Evolutionary conservation across 2,888 invertebrate genomes (phyloP).

Genomic region (Amphimallon solstitiale): DNA sequence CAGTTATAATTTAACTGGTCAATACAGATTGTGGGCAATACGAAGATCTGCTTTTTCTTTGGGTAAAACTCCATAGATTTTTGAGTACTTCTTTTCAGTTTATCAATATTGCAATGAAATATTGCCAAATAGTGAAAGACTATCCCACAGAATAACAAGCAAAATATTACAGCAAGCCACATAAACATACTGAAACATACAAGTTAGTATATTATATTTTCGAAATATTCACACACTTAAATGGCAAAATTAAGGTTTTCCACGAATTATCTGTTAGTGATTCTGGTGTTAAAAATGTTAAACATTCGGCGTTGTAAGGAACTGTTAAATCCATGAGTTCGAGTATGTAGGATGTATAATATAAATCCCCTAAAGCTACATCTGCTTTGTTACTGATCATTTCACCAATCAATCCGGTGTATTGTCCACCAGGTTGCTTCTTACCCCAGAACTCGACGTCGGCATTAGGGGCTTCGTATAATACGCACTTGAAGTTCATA

Average conservation of each 20-base stretch:
- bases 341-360: slow-evolving; percentile 76
- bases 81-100: slow-evolving; percentile 8
- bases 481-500: slow-evolving; percentile 76
- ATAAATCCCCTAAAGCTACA: slow-evolving; percentile 80
- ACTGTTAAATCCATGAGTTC: slow-evolving; percentile 77
- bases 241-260: slow-evolving; percentile 84
- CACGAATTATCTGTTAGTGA: slow-evolving; percentile 83
- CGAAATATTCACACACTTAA: slow-evolving; percentile 67
- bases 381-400: slow-evolving; percentile 75
- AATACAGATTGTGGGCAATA: slow-evolving; percentile 49
- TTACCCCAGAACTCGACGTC: slow-evolving; percentile 76
- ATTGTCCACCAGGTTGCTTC: slow-evolving; percentile 71
- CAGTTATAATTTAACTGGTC: slow-evolving; percentile 51
- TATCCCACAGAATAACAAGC: slow-evolving; percentile 72
- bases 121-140: slow-evolving; percentile 74
- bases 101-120: slow-evolving; percentile 65
- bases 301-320: slow-evolving; percentile 84
- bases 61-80: neutral
- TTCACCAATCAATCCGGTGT: slow-evolving; percentile 79
- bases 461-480: slow-evolving; percentile 74
- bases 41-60: slow-evolving; percentile 50
- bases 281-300: slow-evolving; percentile 86
- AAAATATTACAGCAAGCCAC: slow-evolving; percentile 79
- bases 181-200: slow-evolving; percentile 66
- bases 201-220: neutral